A percentile compares a stretch with the other conserved stretches of the same genome.
Conservation (phyloP, 2,888 invertebrate genomes). For the Melieria picta region DNA sequence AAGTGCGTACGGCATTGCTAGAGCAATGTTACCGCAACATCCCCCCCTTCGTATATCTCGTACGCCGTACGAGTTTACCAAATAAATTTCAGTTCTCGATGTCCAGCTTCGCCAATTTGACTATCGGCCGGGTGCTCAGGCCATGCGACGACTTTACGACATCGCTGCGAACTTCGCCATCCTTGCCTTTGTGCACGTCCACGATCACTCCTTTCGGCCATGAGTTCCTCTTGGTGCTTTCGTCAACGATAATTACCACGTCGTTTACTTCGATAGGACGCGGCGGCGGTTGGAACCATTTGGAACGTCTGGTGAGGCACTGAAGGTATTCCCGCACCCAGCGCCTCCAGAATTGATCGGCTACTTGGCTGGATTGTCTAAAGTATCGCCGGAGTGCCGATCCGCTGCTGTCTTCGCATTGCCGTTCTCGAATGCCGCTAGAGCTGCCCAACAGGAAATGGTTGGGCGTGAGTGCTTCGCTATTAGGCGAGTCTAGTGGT, state of each 20-base stretch:
- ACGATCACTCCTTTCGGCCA: slow-evolving; percentile 33
- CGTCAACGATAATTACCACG: slow-evolving; percentile 32
- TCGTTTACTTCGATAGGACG: slow-evolving; percentile 13
- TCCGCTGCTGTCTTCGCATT: not conserved
- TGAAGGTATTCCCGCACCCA: slow-evolving; percentile 37
- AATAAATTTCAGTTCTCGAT: slow-evolving; percentile 8
- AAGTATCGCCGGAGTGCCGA: slow-evolving; percentile 4
- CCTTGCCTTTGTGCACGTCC: slow-evolving; percentile 20
- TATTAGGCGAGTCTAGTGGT: slow-evolving; percentile 24
- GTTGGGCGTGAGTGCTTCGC: slow-evolving; percentile 26
- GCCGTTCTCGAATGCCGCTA: slow-evolving; percentile 11
- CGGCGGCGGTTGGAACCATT: slow-evolving; percentile 26
- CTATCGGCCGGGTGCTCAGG: slow-evolving; percentile 20
- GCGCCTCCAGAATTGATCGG: slow-evolving; percentile 38
- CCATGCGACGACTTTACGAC: slow-evolving; percentile 27
- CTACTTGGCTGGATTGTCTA: slow-evolving; percentile 26
- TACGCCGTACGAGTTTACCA: slow-evolving; percentile 12
- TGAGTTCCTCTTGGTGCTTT: slow-evolving; percentile 21
- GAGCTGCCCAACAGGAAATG: slow-evolving; percentile 25
- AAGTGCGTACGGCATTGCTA: too few relatives aligned
- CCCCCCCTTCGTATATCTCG: not conserved
- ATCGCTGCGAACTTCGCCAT: slow-evolving; percentile 12
- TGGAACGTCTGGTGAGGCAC: slow-evolving; percentile 28
- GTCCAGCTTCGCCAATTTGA: slow-evolving; percentile 31
- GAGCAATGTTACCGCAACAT: too few relatives aligned